phyloP scores from a whole-genome alignment of 2,888 invertebrate genomes.

The Melieria omissa region DNA sequence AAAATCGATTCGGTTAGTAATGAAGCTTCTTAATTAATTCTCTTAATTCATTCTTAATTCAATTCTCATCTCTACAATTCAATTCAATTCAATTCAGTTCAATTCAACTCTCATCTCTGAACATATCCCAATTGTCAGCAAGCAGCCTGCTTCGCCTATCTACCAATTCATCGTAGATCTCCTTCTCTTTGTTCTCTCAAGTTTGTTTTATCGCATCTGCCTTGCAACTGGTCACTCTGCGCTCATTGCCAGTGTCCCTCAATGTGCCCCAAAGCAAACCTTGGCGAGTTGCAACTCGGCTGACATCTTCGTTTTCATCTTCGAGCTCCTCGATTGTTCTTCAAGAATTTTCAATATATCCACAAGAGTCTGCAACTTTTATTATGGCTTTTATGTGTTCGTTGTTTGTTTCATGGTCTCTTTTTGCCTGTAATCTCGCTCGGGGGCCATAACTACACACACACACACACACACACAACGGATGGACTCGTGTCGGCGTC shows the following conservation, averaged over 20 bases:
- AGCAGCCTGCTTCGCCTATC: no score
- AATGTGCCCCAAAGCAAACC: not conserved
- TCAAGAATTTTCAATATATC: constrained; percentile 3
- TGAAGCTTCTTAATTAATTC: no score
- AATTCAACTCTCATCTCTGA: no score
- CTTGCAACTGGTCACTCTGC: no score
- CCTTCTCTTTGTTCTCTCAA: not conserved
- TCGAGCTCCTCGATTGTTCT: not conserved
- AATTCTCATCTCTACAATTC: no score
- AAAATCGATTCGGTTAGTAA: no score
- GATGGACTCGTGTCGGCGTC: not conserved
- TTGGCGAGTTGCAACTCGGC: not conserved
- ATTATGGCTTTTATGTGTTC: not conserved
- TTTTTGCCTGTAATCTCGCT: not conserved
- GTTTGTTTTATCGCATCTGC: not conserved
- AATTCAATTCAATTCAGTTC: no score
- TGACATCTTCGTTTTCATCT: not conserved
- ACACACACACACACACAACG: not conserved
- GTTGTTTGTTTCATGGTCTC: not conserved
- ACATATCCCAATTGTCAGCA: no score
- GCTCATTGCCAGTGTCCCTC: no score
- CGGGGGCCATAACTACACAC: no score
- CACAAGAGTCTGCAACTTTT: not conserved
- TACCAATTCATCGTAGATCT: no score
- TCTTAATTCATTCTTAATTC: no score